phyloP scores from a whole-genome alignment of 2,888 invertebrate species.

The Drosophila ezoana region DNA sequence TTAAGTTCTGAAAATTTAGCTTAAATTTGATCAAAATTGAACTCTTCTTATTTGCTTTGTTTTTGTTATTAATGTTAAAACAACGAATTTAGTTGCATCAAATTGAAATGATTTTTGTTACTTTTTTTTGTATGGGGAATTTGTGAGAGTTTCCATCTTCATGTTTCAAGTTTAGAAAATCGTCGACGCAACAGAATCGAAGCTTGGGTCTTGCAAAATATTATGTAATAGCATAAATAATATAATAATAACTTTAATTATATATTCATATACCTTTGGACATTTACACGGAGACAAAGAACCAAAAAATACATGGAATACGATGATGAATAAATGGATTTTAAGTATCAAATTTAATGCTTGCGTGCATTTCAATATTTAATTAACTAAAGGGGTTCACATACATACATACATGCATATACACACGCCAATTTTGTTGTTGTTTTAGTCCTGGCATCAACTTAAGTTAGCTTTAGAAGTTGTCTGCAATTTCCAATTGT shows the following conservation, averaged over 20 bases:
- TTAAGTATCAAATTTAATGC: constrained; percentile 16
- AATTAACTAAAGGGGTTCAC: background rate
- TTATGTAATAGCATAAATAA: constrained; percentile 4
- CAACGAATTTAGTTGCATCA: background rate
- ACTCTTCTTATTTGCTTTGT: background rate
- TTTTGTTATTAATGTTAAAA: background rate
- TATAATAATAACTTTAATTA: background rate
- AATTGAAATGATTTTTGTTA: background rate
- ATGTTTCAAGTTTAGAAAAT: background rate
- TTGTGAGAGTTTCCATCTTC: background rate
- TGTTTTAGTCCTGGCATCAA: background rate
- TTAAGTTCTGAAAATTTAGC: constrained; percentile 4
- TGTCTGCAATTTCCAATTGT: background rate
- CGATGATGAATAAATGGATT: constrained; percentile 24
- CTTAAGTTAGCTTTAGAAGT: background rate
- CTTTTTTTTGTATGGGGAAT: background rate
- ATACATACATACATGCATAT: background rate
- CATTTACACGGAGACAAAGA: background rate
- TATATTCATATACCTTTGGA: background rate
- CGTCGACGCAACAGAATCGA: background rate
- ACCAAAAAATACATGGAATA: constrained; percentile 12
- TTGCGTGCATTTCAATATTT: background rate
- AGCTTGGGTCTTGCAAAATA: background rate
- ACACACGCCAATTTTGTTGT: background rate
- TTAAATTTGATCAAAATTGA: background rate